Evolutionary conservation across 2,888 invertebrate genomes (phyloP), one percentile per base, ranked within the genome.

Genomic region (Arge pagana): DNA sequence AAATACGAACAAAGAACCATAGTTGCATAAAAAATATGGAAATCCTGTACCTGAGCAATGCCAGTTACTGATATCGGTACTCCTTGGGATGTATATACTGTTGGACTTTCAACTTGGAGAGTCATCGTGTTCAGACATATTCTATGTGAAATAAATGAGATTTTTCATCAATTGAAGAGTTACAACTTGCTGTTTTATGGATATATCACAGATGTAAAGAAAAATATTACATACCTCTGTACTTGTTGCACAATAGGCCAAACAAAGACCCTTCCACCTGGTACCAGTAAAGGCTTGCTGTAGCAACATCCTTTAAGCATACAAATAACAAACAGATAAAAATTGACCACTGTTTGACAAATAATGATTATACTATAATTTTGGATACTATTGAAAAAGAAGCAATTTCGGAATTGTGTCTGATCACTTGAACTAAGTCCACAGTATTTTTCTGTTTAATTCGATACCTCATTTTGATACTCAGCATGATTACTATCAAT

Each of bases 111-210:
- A 50, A 97, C 96, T 78, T 93, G 92, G 48, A 97, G 83, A 2
- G 96, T 97, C 95, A 97, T 96, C 1, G 96, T 96, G 78, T 96
- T 97, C 64, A 97, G 81, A 4, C 95, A 95, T 74, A 97, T 94
- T 76, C 96, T 91, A n/a, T n/a, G n/a, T 33, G 7, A 40, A 18
- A 28, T 50, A 48, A 13, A 39, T 10, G 26, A 24, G 13, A 40
- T 10, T 28, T 28, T 13, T 23, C 4, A 35, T n/a, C 19, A 23
- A 8, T 21, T 21, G 11, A 2, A 2, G 33, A 33, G 11, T 33
- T 6, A 33, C 33, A 8, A 33, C 7, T 11, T 4, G n/a, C n/a
- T n/a, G n/a, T n/a, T n/a, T n/a, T n/a, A n/a, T n/a, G n/a, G n/a
- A n/a, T n/a, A n/a, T n/a, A n/a, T n/a, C n/a, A n/a, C n/a, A 19